Conservation (phyloP, 2,113 vertebrate genomes). For the rabbit (Oryctolagus cuniculus) region DNA sequence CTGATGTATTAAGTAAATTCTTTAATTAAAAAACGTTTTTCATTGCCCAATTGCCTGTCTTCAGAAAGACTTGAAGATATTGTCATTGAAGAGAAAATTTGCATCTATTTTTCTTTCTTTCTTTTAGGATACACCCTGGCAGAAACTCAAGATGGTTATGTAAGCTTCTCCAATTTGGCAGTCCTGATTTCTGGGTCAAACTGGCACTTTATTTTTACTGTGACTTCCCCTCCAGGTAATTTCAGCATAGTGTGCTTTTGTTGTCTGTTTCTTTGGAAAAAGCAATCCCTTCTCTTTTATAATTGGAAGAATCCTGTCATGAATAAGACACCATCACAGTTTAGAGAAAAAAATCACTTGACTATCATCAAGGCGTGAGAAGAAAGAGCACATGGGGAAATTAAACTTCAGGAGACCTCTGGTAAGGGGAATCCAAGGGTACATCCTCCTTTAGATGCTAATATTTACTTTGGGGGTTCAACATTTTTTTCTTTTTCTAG, state of each 20-base stretch:
- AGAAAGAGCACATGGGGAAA: slow-evolving; percentile 2
- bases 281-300: not conserved
- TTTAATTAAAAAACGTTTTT: not conserved
- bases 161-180: slow-evolving; percentile 85
- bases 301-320: not conserved
- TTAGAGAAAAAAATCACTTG: slow-evolving; percentile 37
- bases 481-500: not conserved
- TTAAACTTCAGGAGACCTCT: not conserved
- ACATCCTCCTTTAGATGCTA: not conserved
- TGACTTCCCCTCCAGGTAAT: slow-evolving; percentile 88
- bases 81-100: not conserved
- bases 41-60: not conserved
- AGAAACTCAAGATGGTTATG: slow-evolving; percentile 85
- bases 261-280: slow-evolving; percentile 32
- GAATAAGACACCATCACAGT: slow-evolving; percentile 8
- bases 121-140: slow-evolving; percentile 83
- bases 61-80: slow-evolving; percentile 11
- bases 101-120: slow-evolving; percentile 6
- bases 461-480: not conserved
- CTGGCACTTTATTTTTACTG: slow-evolving; percentile 87
- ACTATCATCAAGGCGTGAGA: not conserved
- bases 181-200: slow-evolving; percentile 85
- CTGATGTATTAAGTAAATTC: not conserved
- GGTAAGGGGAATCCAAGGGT: not conserved
- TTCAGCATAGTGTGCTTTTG: slow-evolving; percentile 16